Conservation (phyloP, 1,140 invertebrate species). For the Pseudomyrmex dendroicus region DNA sequence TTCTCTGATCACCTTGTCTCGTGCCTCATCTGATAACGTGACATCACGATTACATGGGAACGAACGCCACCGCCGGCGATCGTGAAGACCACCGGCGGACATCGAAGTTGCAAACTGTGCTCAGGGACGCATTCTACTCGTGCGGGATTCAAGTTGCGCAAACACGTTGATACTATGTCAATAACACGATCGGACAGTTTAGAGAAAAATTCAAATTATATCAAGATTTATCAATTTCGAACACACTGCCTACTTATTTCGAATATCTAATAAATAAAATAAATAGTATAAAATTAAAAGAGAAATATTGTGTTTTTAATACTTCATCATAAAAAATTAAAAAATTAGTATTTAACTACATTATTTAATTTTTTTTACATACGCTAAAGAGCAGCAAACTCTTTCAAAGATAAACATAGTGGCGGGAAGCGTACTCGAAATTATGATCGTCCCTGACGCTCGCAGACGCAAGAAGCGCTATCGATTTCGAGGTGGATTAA, state of each 20-base stretch:
- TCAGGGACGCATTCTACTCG: conserved; percentile 53
- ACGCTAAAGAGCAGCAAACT: conserved; percentile 8
- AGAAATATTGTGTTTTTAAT: too few relatives aligned
- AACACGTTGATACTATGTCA: conserved; percentile 5
- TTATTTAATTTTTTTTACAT: neutral
- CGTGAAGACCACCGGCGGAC: conserved; percentile 66
- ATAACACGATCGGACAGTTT: conserved; percentile 10
- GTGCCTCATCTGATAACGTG: conserved; percentile 74
- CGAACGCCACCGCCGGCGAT: conserved; percentile 70
- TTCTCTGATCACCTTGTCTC: conserved; percentile 67
- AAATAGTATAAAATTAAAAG: too few relatives aligned
- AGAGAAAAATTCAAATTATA: neutral
- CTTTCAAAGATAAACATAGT: neutral
- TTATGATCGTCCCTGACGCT: conserved; percentile 55
- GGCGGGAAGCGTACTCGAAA: conserved; percentile 5
- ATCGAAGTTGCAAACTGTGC: conserved; percentile 48
- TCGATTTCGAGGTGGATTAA: conserved; percentile 59
- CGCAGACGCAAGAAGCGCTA: conserved; percentile 45
- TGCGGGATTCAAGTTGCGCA: neutral
- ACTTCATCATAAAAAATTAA: neutral
- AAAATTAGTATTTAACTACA: neutral
- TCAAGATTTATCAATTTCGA: neutral
- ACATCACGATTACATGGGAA: conserved; percentile 81
- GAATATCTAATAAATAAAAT: too few relatives aligned
- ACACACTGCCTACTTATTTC: too few relatives aligned